A percentile compares a stretch with the other conserved stretches of the same genome.
Conservation (phyloP, 2,113 vertebrate species). For the Meles meles region DNA sequence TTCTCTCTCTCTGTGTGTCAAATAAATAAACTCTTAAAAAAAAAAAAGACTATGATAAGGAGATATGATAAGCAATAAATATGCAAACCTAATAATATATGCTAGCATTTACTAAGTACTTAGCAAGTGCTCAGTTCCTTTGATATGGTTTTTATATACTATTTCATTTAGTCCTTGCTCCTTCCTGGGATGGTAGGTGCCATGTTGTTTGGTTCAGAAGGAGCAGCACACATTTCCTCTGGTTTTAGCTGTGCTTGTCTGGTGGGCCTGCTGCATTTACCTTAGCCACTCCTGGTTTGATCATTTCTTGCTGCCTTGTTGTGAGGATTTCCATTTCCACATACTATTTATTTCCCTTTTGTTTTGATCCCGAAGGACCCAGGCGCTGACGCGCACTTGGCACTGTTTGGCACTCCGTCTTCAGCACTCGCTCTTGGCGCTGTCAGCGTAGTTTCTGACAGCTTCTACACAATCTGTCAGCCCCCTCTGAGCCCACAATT, state of each 20-base stretch:
- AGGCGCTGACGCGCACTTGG: background rate
- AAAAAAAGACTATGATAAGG: background rate
- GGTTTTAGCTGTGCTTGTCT: background rate
- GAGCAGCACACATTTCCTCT: background rate
- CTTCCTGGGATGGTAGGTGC: background rate
- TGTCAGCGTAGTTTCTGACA: conserved; percentile 41
- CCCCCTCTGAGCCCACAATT: conserved; percentile 8
- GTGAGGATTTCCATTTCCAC: background rate
- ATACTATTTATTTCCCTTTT: background rate
- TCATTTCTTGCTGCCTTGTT: background rate
- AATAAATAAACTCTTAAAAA: background rate
- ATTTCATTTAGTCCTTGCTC: background rate
- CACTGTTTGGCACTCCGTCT: conserved; percentile 4
- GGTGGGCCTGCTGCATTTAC: background rate
- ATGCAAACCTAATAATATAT: background rate
- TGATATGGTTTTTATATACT: background rate
- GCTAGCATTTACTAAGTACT: background rate
- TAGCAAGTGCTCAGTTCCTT: background rate
- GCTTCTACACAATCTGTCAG: conserved; percentile 41
- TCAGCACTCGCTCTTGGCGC: background rate
- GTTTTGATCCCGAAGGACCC: background rate
- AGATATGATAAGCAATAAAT: background rate
- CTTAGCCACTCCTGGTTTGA: background rate
- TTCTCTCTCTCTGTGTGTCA: background rate
- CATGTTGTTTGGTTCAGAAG: background rate